Conservation (phyloP, 2,888 invertebrate genomes). For the Idaea aversata region DNA sequence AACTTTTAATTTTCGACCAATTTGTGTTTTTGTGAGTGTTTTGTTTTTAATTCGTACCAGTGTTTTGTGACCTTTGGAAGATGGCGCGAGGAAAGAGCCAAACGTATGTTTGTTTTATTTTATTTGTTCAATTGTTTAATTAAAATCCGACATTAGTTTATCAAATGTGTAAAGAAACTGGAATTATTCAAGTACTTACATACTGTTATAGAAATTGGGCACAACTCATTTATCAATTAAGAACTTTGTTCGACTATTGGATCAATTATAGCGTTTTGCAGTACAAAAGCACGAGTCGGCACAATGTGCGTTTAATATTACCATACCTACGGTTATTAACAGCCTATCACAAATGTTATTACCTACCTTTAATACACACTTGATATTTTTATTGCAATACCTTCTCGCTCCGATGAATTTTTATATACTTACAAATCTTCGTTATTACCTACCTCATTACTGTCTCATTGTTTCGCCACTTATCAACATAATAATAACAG, state of each 20-base stretch:
- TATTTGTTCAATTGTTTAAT: slow-evolving; percentile 22
- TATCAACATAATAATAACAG: too few species aligned
- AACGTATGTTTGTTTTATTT: slow-evolving; percentile 53
- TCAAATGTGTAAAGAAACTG: not conserved
- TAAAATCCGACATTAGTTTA: slow-evolving; percentile 4
- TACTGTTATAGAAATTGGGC: not conserved
- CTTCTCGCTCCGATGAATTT: too few species aligned
- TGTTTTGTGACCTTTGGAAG: slow-evolving; percentile 47
- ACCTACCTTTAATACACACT: not conserved
- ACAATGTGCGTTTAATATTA: not conserved
- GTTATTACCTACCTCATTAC: too few species aligned
- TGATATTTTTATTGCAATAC: too few species aligned
- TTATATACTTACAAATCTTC: too few species aligned
- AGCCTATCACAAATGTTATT: not conserved
- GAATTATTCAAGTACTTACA: not conserved
- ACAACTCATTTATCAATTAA: not conserved
- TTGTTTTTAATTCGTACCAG: slow-evolving; percentile 33
- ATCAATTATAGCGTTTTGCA: not conserved
- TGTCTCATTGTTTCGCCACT: too few species aligned
- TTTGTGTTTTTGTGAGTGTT: slow-evolving; percentile 51
- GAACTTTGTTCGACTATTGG: not conserved
- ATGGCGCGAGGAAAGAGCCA: slow-evolving; percentile 65
- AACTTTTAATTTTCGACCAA: slow-evolving; percentile 35
- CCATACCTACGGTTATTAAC: not conserved
- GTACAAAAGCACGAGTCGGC: not conserved